These are phyloP conservation scores for Regulus satrapa DNA, from an alignment of 2,113 vertebrate species.

Conservation along the genomic window DNA sequence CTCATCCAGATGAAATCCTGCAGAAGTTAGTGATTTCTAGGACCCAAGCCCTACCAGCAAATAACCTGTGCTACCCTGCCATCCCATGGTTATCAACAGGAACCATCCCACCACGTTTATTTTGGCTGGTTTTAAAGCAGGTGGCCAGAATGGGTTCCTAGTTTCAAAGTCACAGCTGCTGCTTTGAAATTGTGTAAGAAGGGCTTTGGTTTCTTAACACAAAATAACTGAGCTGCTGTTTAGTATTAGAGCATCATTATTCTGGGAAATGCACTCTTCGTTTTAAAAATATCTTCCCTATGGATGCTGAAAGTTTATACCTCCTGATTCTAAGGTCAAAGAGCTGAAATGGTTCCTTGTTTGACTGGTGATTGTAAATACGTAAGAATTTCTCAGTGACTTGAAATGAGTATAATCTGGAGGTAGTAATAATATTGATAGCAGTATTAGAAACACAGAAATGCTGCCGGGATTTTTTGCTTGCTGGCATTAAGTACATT, in stretches of 20 bases:
- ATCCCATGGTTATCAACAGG: slow-evolving; percentile 6
- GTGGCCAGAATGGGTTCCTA: slow-evolving; percentile 55
- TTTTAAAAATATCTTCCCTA: slow-evolving; percentile 51
- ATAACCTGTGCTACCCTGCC: slow-evolving; percentile 20
- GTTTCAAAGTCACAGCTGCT: slow-evolving; percentile 64
- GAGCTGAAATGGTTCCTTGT: slow-evolving; percentile 1
- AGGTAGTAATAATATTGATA: neutral
- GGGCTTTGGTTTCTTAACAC: slow-evolving; percentile 62
- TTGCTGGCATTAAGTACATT: neutral
- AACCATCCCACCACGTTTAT: slow-evolving; percentile 13
- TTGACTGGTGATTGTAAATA: slow-evolving; percentile 2
- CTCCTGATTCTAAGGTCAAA: slow-evolving; percentile 9
- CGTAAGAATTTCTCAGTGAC: neutral
- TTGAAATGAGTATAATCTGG: neutral
- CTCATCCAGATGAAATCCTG: neutral
- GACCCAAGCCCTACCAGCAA: neutral
- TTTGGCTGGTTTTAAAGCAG: slow-evolving; percentile 57
- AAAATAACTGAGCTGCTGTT: slow-evolving; percentile 63
- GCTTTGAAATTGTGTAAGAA: slow-evolving; percentile 69
- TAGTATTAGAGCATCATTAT: slow-evolving; percentile 64
- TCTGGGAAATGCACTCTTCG: slow-evolving; percentile 45
- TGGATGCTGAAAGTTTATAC: slow-evolving; percentile 47
- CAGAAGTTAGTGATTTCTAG: neutral
- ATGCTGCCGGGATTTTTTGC: neutral
- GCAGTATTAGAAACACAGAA: neutral